Evolutionary conservation across 2,888 invertebrate species (phyloP), one percentile per base, ranked within the genome.

Genomic region (Euplexia lucipara): DNA sequence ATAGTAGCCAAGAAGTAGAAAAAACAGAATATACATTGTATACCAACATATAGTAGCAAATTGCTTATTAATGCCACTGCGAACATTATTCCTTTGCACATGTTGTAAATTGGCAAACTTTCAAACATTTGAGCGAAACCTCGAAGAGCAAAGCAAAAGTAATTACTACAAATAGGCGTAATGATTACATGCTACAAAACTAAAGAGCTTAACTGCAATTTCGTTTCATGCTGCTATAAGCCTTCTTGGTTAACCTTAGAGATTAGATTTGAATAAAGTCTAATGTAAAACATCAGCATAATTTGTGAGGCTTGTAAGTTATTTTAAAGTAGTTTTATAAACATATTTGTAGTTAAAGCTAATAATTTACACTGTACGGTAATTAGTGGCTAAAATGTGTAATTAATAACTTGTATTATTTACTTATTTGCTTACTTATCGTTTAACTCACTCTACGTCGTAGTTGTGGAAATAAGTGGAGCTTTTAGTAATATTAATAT

Each of bases 161-260:
- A 69, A 67, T 74, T 56, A 68, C 74, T 16, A 35, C 30, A 45
- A 70, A 68, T 49, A 41, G n/a, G 20, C 42, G 44, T 51, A 51
- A 68, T 57, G 34, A 54, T 74, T 39, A 68, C 30, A 49, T 9
- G 18, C 8, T 14, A 10, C 1, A n/a, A 22, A 44, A 56, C 20
- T 32, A 14, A 49, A 56, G 5, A 35, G 34, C 69, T 56, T 48
- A 44, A 30, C 26, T 39, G 0, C 41, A 30, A 8, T 5, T 10
- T 10, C 4, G 5, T n/a, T 22, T 0, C n/a, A 35, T 0, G 34
- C 34, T 8, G 16, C 9, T 35, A n/a, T 45, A 39, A 22, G 0
- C 20, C 16, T 42, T 56, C 3, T 41, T 0, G 0, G 4, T 6
- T 49, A 10, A 9, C 0, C 0, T 1, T 58, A 68, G 35, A 39